phyloP scores from a whole-genome alignment of 2,113 vertebrate genomes.

The Cyprinodon brontotheroides region DNA sequence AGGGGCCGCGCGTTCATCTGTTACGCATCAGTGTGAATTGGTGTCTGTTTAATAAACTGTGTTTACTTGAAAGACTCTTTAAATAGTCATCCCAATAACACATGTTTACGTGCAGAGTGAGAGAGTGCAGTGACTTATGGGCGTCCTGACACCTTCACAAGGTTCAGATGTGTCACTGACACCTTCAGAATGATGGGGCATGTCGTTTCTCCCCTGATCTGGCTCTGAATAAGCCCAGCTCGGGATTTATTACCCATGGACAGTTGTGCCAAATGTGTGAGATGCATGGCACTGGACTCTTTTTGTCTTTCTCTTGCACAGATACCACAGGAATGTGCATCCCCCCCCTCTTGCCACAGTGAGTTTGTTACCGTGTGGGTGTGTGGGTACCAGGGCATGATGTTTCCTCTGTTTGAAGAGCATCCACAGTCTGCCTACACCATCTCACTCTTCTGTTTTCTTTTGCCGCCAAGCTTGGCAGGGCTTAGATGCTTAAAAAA shows the following conservation, averaged over 20 bases:
- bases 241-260: conserved; percentile 62
- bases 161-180: conserved; percentile 48
- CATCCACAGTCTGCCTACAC: conserved; percentile 63
- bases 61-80: conserved; percentile 10
- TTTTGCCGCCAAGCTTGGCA: conserved; percentile 58
- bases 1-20: too few species aligned
- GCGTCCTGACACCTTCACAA: conserved; percentile 46
- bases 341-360: conserved; percentile 30
- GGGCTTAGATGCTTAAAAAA: conserved; percentile 11
- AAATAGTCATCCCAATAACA: conserved; percentile 38
- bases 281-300: conserved; percentile 63
- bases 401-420: conserved; percentile 61
- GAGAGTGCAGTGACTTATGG: conserved; percentile 45
- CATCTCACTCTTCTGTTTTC: conserved; percentile 38
- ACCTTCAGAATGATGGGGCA: conserved; percentile 39
- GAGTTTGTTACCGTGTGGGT: conserved; percentile 44
- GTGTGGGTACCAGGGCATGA: conserved; percentile 47
- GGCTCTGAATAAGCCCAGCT: conserved; percentile 39
- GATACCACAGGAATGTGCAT: conserved; percentile 76
- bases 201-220: conserved; percentile 57
- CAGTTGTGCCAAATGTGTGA: conserved; percentile 56
- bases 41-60: background rate
- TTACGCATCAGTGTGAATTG: background rate
- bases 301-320: conserved; percentile 73
- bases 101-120: conserved; percentile 24